Evolutionary conservation across 2,113 vertebrate species (phyloP).

Genomic region (Pluvialis apricaria): DNA sequence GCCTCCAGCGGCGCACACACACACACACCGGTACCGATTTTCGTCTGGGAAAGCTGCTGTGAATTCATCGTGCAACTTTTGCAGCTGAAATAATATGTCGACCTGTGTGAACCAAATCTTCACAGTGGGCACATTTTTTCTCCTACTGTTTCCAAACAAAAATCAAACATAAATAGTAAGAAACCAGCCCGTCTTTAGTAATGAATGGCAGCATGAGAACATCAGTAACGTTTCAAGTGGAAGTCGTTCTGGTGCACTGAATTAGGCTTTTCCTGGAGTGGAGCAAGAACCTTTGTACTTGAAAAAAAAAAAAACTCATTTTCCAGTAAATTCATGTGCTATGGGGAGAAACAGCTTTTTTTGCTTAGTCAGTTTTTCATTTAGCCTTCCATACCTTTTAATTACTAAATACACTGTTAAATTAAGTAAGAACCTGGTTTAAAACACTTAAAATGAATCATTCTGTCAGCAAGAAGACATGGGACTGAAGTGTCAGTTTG

Average conservation of each 20-base stretch:
- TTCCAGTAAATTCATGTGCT: neutral
- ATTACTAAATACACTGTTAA: neutral
- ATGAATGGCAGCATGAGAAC: slow-evolving; percentile 1
- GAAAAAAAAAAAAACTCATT: neutral
- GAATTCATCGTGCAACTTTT: neutral
- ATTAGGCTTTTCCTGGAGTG: neutral
- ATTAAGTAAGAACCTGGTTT: neutral
- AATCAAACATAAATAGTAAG: neutral
- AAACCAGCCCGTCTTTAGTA: neutral
- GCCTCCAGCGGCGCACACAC: neutral
- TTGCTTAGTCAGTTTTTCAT: neutral
- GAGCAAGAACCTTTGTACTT: neutral
- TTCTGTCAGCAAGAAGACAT: neutral
- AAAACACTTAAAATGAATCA: neutral
- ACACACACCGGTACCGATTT: neutral
- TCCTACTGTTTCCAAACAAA: slow-evolving; percentile 39
- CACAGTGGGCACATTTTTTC: neutral
- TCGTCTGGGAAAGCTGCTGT: neutral
- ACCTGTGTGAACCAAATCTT: neutral
- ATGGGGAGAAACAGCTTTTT: neutral
- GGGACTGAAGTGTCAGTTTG: neutral
- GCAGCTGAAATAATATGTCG: slow-evolving; percentile 15
- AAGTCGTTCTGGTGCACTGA: neutral
- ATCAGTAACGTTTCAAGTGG: neutral
- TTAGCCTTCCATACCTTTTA: neutral